Conservation (phyloP, 2,113 vertebrate genomes). For the Oryzias melastigma region DNA sequence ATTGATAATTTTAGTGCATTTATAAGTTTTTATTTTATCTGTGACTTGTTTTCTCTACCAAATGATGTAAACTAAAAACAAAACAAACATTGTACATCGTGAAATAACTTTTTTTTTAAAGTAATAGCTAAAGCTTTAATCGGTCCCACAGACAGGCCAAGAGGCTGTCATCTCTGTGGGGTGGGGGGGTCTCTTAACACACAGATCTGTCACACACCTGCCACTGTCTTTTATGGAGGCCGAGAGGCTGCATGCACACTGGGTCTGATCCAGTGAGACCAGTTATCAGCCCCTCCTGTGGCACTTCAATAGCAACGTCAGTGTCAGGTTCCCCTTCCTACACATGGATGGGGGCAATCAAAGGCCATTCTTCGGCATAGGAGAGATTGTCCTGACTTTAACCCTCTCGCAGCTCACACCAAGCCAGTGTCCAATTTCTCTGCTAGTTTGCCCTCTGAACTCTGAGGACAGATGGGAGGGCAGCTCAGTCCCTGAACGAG, state of each 20-base stretch:
- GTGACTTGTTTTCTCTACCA: conserved; percentile 9
- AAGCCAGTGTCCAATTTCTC: conserved; percentile 64
- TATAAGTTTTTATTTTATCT: neutral
- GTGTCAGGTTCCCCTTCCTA: conserved; percentile 71
- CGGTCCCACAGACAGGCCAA: conserved; percentile 54
- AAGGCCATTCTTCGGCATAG: conserved; percentile 60
- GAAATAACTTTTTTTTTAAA: conserved; percentile 22
- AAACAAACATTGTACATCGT: conserved; percentile 22
- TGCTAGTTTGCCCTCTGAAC: conserved; percentile 69
- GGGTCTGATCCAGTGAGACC: conserved; percentile 64
- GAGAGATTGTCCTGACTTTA: conserved; percentile 59
- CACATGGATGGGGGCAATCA: conserved; percentile 61
- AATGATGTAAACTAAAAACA: conserved; percentile 2
- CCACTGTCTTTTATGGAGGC: conserved; percentile 70
- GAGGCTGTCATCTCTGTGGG: conserved; percentile 71
- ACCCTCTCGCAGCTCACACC: conserved; percentile 47
- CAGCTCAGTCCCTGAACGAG: conserved; percentile 48
- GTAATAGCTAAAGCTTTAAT: conserved; percentile 54
- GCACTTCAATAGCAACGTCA: conserved; percentile 68
- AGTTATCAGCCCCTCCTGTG: conserved; percentile 62
- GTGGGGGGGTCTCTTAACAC: conserved; percentile 57
- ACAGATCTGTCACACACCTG: conserved; percentile 75
- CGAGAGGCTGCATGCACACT: conserved; percentile 47
- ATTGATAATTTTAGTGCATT: neutral
- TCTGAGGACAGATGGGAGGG: conserved; percentile 61